Evolutionary conservation across 2,888 invertebrate genomes (phyloP).

Genomic region (Lasioglossum villosulum): DNA sequence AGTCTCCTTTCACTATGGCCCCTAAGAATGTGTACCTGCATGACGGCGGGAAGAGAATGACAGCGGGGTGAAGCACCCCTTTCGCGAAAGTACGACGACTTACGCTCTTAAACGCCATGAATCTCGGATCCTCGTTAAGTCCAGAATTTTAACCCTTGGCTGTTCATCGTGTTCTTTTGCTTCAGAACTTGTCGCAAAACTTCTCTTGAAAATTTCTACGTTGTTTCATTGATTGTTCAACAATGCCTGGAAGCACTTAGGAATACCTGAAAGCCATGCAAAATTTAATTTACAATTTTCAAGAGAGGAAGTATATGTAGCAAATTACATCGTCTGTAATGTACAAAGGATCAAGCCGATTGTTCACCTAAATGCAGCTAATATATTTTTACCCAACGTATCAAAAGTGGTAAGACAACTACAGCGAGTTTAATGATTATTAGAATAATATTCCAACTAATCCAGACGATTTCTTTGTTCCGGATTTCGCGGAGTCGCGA

Average conservation of each 20-base stretch:
- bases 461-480: slow-evolving; percentile 25
- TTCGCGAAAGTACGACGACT: neutral
- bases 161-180: too few relatives aligned
- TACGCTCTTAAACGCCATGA: neutral
- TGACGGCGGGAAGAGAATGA: neutral
- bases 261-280: too few relatives aligned
- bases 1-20: slow-evolving; percentile 16
- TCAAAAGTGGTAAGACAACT: neutral
- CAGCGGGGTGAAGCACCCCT: neutral
- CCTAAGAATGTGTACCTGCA: neutral
- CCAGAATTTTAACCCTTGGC: neutral
- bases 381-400: neutral
- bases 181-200: too few relatives aligned
- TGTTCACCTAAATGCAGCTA: neutral
- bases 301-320: too few relatives aligned
- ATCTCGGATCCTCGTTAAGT: too few relatives aligned
- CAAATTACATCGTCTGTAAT: too few relatives aligned
- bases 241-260: too few relatives aligned
- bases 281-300: neutral
- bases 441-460: slow-evolving; percentile 16
- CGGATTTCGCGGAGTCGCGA: slow-evolving; percentile 34
- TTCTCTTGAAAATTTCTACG: neutral
- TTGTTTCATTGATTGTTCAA: too few relatives aligned
- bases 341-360: neutral
- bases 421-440: neutral